These are phyloP conservation scores for Mimachlamys varia DNA, from an alignment of 2,888 invertebrate species.

Conservation along the genomic window DNA sequence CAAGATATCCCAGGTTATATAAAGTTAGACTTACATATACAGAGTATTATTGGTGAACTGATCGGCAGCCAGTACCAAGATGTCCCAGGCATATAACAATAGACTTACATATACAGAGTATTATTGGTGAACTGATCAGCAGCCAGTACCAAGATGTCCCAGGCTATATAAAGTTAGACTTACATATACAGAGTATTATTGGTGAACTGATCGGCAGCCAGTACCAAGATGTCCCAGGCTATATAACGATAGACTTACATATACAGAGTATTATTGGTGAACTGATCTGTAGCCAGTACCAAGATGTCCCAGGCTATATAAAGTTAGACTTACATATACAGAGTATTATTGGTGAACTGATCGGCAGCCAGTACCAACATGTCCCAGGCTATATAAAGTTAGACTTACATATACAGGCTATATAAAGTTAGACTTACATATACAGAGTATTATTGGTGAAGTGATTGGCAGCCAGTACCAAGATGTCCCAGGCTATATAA, in stretches of 20 bases:
- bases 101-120: constrained; percentile 65
- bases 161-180: constrained; percentile 84
- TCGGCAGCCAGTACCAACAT: constrained; percentile 67
- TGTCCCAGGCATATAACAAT: constrained; percentile 82
- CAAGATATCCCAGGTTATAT: constrained; percentile 83
- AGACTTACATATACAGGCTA: too few species aligned
- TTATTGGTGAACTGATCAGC: constrained; percentile 57
- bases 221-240: constrained; percentile 83
- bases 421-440: constrained; percentile 55
- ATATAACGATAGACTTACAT: constrained; percentile 76
- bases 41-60: constrained; percentile 60
- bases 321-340: constrained; percentile 79
- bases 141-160: constrained; percentile 78
- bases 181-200: constrained; percentile 68
- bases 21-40: constrained; percentile 80
- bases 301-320: constrained; percentile 84
- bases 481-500: constrained; percentile 83
- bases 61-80: constrained; percentile 67
- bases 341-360: constrained; percentile 57
- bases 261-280: constrained; percentile 64
- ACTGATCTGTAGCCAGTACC: constrained; percentile 61
- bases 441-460: constrained; percentile 64
- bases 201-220: constrained; percentile 56
- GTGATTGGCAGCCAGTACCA: constrained; percentile 65
- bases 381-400: constrained; percentile 85